These are phyloP conservation scores for Eupristina koningsbergeri DNA, from an alignment of 1,140 invertebrate species.

Conservation along the genomic window DNA sequence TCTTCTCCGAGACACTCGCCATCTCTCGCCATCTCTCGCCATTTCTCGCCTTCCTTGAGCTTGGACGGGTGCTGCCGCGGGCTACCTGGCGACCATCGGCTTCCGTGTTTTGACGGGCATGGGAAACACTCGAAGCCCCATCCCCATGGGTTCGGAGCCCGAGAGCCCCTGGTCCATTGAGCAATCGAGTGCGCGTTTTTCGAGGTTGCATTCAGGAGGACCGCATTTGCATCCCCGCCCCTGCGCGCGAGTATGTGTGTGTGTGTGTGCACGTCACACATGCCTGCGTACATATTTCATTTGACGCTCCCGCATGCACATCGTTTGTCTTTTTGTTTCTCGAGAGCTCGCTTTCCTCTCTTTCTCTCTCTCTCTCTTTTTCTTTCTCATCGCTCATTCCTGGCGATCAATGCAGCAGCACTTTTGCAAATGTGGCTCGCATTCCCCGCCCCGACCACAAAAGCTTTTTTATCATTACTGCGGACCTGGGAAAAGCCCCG, in stretches of 20 bases:
- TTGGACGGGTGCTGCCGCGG: neutral
- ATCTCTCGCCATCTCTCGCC: neutral
- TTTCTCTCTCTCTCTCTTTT: too few relatives aligned
- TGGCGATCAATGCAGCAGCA: neutral
- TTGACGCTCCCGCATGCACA: slow-evolving; percentile 16
- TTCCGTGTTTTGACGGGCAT: slow-evolving; percentile 52
- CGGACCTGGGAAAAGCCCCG: neutral
- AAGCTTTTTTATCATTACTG: neutral
- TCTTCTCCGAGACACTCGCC: slow-evolving; percentile 52
- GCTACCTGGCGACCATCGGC: neutral
- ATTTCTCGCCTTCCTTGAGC: too few relatives aligned
- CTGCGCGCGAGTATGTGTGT: neutral
- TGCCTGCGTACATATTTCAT: neutral
- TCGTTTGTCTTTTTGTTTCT: slow-evolving; percentile 34
- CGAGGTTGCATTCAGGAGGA: neutral
- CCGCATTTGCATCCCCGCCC: too few relatives aligned
- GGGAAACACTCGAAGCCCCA: slow-evolving; percentile 57
- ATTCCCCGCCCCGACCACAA: neutral
- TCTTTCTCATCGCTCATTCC: too few relatives aligned
- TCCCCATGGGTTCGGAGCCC: slow-evolving; percentile 16
- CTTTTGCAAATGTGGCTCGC: too few relatives aligned
- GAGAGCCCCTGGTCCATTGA: slow-evolving; percentile 33
- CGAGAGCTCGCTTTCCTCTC: neutral
- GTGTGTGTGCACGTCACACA: neutral
- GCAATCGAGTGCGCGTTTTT: slow-evolving; percentile 42